These are phyloP conservation scores for Halocynthia aurantium DNA, from an alignment of 23 tunicate genomes.

Conservation along the genomic window DNA sequence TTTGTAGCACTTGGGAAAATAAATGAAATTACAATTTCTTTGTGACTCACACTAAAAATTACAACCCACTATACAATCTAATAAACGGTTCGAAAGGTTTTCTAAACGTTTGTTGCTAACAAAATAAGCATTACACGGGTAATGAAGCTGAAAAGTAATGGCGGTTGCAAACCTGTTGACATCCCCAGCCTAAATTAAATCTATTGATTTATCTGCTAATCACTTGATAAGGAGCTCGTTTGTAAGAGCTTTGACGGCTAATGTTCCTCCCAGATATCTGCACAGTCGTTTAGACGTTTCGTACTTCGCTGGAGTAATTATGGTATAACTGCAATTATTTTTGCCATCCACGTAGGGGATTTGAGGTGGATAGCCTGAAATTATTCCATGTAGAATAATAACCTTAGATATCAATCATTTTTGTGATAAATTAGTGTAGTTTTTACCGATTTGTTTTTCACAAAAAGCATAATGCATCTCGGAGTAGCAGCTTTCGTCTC, in stretches of 20 bases:
- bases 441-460: slow-evolving; percentile 1
- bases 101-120: too few relatives aligned
- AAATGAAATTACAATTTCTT: too few relatives aligned
- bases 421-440: background rate
- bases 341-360: background rate
- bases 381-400: too few relatives aligned
- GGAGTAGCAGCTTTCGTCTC: background rate
- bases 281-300: background rate
- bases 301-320: background rate
- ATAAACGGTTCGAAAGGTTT: too few relatives aligned
- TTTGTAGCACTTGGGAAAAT: too few relatives aligned
- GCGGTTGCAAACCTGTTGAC: too few relatives aligned
- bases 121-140: too few relatives aligned
- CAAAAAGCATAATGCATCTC: background rate
- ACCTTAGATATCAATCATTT: too few relatives aligned
- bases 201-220: background rate
- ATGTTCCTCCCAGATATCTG: background rate
- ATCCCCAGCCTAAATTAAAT: too few relatives aligned
- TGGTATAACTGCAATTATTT: background rate
- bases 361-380: slow-evolving; percentile 4
- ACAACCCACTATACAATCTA: too few relatives aligned
- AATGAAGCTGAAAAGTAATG: too few relatives aligned
- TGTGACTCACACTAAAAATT: too few relatives aligned
- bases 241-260: background rate
- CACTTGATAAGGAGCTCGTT: background rate